Percentiles rank a stretch among this genome's conserved stretches.
Evolutionary conservation across 2,797 vertebrate species (phyloP).

Genomic region (Aeoliscus strigatus): DNA sequence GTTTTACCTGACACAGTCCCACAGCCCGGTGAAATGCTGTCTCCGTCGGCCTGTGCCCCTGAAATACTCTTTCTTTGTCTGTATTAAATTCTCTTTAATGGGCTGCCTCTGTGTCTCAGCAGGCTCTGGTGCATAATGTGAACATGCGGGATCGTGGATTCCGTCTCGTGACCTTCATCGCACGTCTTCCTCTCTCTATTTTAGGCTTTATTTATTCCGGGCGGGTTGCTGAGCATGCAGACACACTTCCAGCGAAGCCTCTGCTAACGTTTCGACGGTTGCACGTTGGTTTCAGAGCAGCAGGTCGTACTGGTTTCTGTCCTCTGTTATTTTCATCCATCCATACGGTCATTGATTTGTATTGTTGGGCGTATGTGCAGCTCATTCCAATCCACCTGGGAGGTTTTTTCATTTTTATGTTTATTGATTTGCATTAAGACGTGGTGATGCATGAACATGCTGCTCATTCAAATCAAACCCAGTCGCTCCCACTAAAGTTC

Average conservation of each 20-base stretch:
- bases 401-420: too few relatives aligned
- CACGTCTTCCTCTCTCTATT: conserved; percentile 45
- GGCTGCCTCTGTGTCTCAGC: conserved; percentile 45
- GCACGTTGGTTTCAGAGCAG: too few relatives aligned
- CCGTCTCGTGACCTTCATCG: conserved; percentile 62
- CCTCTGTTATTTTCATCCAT: too few relatives aligned
- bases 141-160: conserved; percentile 60
- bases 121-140: conserved; percentile 36
- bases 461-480: too few relatives aligned
- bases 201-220: conserved; percentile 59
- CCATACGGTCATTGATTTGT: too few relatives aligned
- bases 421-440: not conserved
- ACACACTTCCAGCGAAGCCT: conserved; percentile 28
- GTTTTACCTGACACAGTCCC: conserved; percentile 72
- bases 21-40: conserved; percentile 66
- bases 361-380: too few relatives aligned
- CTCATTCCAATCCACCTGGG: too few relatives aligned
- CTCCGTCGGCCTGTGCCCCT: conserved; percentile 60
- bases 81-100: conserved; percentile 67
- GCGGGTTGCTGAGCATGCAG: conserved; percentile 55
- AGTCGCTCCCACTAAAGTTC: too few relatives aligned
- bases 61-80: conserved; percentile 67
- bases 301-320: too few relatives aligned
- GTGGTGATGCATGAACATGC: not conserved
- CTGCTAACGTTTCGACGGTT: conserved; percentile 30